Conservation (phyloP, 2,888 invertebrate genomes). For the Drosophila fungiperda region DNA sequence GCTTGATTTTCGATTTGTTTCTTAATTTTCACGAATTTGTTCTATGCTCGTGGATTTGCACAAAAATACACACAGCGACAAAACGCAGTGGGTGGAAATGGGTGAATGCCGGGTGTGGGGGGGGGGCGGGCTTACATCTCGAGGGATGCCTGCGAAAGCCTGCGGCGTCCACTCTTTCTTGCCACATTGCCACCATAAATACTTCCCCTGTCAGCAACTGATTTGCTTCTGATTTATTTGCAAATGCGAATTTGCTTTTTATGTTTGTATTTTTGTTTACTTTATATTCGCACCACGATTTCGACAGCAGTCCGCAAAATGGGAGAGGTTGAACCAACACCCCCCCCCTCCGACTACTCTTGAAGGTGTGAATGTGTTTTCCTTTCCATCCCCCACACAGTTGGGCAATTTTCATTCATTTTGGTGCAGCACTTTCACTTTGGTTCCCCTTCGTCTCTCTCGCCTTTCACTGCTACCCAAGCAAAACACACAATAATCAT, state of each 20-base stretch:
- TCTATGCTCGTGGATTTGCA: conserved; percentile 61
- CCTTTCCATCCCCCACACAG: conserved; percentile 45
- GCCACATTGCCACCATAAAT: conserved; percentile 72
- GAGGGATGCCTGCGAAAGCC: conserved; percentile 37
- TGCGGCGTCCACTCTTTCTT: conserved; percentile 35
- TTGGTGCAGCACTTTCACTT: conserved; percentile 70
- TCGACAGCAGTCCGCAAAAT: conserved; percentile 45
- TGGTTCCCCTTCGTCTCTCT: conserved; percentile 42
- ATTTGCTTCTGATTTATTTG: conserved; percentile 81
- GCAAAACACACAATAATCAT: conserved; percentile 76
- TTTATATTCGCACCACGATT: conserved; percentile 79
- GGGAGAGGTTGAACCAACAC: conserved; percentile 38
- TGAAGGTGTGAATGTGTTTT: conserved; percentile 75
- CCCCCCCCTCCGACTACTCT: background rate
- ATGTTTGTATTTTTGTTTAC: conserved; percentile 80
- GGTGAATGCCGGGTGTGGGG: background rate
- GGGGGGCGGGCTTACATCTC: conserved; percentile 31
- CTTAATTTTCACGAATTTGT: conserved; percentile 81
- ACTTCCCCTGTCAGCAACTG: conserved; percentile 82
- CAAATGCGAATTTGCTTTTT: conserved; percentile 81
- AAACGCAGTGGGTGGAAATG: background rate
- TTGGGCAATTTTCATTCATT: conserved; percentile 64
- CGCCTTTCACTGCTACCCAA: conserved; percentile 31
- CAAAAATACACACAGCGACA: conserved; percentile 38
- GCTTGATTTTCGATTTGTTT: conserved; percentile 82